Evolutionary conservation across 2,113 vertebrate species (phyloP), one percentile per base, ranked within the genome.

Genomic region (Marmota monax): DNA sequence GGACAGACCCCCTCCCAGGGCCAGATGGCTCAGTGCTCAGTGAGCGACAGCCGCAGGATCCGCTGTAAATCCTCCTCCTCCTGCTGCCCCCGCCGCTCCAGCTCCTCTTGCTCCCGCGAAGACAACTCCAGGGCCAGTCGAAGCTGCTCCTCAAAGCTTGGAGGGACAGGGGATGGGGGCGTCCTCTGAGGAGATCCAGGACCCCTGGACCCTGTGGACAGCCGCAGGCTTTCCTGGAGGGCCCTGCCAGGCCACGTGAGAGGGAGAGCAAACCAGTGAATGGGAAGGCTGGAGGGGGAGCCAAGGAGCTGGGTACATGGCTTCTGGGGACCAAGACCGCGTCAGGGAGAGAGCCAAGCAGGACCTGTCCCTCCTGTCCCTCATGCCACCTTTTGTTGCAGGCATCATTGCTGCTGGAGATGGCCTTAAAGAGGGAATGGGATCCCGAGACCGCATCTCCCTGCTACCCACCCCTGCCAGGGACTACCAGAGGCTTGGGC

Each of bases 101-200:
- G 98, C 97, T 99, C 99, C 96, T 99, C 99, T 97, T 99, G 99
- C 96, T 99, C 99, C 92, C 97, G 97, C 23, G 99, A 99, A 0
- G 99, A 99, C 73, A 99, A 94, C 96, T 99, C 99, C 99, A 99
- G 99, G 97, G 99, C 99, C 58, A 99, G 95, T 11, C 99, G 99
- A 87, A 99, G 98, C 98, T 99, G 99, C 98, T 99, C 99, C 4
- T 99, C 99, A 5, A 99, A 99, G 98, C 98, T 99, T 53, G 98
- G 97, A 7, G 95, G 87, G 1, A 32, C 84, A 82, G 65, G 98
- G 90, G 90, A 97, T 56, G 95, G 98, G 93, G 97, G 96, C 9
- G 56, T 97, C 90, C 48, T 98, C 93, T 61, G 98, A 11, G 98
- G 88, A 42, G 99, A 98, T 10, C 98, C 98, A 1, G 69, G 92